Evolutionary conservation across 2,888 invertebrate species (phyloP), one percentile per base, ranked within the genome.

Genomic region (Rapana venosa): DNA sequence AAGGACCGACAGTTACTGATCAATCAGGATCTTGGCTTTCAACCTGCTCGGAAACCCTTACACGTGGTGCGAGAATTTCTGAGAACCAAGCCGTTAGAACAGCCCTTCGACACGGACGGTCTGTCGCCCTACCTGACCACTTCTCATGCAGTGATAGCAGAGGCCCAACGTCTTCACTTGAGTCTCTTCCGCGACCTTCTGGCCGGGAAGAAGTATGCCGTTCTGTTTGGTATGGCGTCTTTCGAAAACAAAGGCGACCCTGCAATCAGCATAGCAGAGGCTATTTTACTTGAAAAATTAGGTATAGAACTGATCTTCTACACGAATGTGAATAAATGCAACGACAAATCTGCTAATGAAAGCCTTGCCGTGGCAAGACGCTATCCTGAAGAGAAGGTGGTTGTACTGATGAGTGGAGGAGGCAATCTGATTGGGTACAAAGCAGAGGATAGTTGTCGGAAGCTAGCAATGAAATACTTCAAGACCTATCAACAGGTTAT

Each of bases 231-330:
- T 74, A 81, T 90, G 35, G 90, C 91, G 26, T 87, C 88, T 4
- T 90, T 89, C 77, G 92, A 92, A 83, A 92, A 92, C 79, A 92
- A 92, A 90, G 92, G 92, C 0, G 92, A 92, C 56, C 90, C 92
- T 0, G 91, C 91, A 0, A 92, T 92, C 5, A 91, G 89, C 32
- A 70, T 90, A 0, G 92, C 92, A 13, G 92, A 92, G 88, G 61
- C 91, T 4, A 32, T 81, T 5, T 77, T 91, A 15, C n/a, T 92
- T 58, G 74, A 79, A 47, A 88, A 90, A 13, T 30, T 92, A 26
- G 83, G 79, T 70, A 36, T 92, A 22, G 47, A 88, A n/a, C 11
- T 90, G 8, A 30, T 90, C 17, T 92, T 87, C 70, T 92, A 91
- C 83, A 89, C 91, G 74, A 89, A 87, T 36, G 35, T 22, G 30